Evolutionary conservation across 2,888 invertebrate genomes (phyloP).

Genomic region (Lepas anatifera): DNA sequence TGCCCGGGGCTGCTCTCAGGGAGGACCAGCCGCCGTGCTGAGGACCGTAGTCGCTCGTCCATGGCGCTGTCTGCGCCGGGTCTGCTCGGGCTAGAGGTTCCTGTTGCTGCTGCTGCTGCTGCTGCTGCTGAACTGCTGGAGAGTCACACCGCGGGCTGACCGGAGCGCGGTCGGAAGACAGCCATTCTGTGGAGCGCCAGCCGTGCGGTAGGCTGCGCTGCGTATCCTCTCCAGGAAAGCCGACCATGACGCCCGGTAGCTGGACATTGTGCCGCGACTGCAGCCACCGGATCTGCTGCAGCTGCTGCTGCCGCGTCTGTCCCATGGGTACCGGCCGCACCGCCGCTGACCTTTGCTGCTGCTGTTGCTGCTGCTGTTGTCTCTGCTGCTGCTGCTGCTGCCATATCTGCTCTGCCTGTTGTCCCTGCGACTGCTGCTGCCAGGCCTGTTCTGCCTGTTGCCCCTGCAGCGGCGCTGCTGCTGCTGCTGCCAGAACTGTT

Average conservation of each 20-base stretch:
- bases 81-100: too few relatives aligned
- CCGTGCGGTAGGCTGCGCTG: not conserved
- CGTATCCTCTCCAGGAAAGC: not conserved
- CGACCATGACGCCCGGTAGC: not conserved
- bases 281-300: conserved; percentile 1
- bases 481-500: not conserved
- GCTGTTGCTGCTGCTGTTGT: not conserved
- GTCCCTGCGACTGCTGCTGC: not conserved
- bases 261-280: not conserved
- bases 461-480: not conserved
- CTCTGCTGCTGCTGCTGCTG: not conserved
- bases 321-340: not conserved
- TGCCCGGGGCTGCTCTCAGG: not conserved
- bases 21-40: too few relatives aligned
- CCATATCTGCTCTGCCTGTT: not conserved
- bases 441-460: not conserved
- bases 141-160: too few relatives aligned
- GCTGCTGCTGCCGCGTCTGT: not conserved
- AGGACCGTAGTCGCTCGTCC: too few relatives aligned
- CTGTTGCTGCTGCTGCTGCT: not conserved
- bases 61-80: too few relatives aligned
- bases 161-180: not conserved
- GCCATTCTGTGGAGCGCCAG: not conserved
- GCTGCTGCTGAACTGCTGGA: too few relatives aligned
- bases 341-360: not conserved